Base-by-base conservation (phyloP, 1,140 invertebrate species). In the Dinothrombium tinctorium region DNA sequence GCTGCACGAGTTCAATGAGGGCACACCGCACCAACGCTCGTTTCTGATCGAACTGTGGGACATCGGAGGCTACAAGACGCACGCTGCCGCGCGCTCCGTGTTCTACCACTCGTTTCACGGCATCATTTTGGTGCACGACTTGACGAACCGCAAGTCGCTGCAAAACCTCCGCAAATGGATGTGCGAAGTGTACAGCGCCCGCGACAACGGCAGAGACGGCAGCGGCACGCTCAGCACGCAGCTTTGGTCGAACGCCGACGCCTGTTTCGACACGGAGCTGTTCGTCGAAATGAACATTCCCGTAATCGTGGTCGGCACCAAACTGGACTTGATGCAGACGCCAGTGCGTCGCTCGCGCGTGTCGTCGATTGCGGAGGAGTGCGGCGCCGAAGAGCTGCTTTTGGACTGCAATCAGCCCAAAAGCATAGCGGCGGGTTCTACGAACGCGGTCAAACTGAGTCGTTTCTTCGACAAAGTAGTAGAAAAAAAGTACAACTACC, bases 41-140 rank as follows among this genome's bases (percentile, higher is more conserved):
- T 94, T 78, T 61, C 92, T 92, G 60, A 67, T 95, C 29, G 89
- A 95, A 63, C 63, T 95, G 19, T 95, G 86, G 75, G 90, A 96
- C 57, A 69, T 95, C 44, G 90, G 89, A 14, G 89, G 89, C 12
- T 89, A 82, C 47, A 72, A 76, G 49, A 80, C 70, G 52, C 89
- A 95, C 57, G 70, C 75, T 54, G 89, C 89, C 58, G 77, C 82
- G 12, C 66, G 89, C 54, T 69, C 73, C 47, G 79, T 94, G 12
- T 95, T 95, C 61, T 94, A 94, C 56, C 73, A 76, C 54, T 73
- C 77, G 25, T 76, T 80, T 45, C 78, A 95, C 67, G 90, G 89
- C 45, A 79, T 90, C 36, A 82, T 92, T 51, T 62, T 95, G 33
- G 84, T 94, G 9, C 86, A 95, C 63, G 90, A 96, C 63, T 66